Evolutionary conservation across 2,113 vertebrate species (phyloP).

Genomic region (Rostratula benghalensis): DNA sequence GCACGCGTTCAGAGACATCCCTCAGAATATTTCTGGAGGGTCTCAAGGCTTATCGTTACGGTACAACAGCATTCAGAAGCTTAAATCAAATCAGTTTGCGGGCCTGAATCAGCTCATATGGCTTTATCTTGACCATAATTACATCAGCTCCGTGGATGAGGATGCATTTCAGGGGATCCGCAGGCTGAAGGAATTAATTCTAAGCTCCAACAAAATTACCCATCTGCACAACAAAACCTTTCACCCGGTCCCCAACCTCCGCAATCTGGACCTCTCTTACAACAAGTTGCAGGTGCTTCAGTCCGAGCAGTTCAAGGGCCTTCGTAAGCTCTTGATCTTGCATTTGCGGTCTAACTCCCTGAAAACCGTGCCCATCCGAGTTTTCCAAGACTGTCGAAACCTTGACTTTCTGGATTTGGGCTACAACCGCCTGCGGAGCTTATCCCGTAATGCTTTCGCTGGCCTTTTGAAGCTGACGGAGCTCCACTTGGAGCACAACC

Average conservation of each 20-base stretch:
- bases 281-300: constrained; percentile 92
- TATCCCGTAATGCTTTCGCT: constrained; percentile 93
- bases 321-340: constrained; percentile 92
- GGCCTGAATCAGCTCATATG: constrained; percentile 94
- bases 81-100: constrained; percentile 90
- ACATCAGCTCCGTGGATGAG: constrained; percentile 89
- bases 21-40: constrained; percentile 91
- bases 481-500: constrained; percentile 97
- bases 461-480: constrained; percentile 93
- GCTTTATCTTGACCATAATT: constrained; percentile 98
- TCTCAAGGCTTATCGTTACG: constrained; percentile 94
- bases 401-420: constrained; percentile 95
- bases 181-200: constrained; percentile 94
- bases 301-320: constrained; percentile 88
- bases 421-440: constrained; percentile 93
- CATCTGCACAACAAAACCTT: constrained; percentile 92
- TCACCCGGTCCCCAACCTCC: constrained; percentile 91
- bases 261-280: constrained; percentile 96
- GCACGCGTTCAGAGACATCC: constrained; percentile 92
- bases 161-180: constrained; percentile 93
- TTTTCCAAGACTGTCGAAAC: constrained; percentile 96
- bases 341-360: constrained; percentile 94
- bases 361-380: constrained; percentile 88
- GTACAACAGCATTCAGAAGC: constrained; percentile 95
- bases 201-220: constrained; percentile 96